Percentiles rank a stretch among this genome's conserved stretches.
Conservation (phyloP, 2,797 vertebrate genomes). For the Trichosurus vulpecula region DNA sequence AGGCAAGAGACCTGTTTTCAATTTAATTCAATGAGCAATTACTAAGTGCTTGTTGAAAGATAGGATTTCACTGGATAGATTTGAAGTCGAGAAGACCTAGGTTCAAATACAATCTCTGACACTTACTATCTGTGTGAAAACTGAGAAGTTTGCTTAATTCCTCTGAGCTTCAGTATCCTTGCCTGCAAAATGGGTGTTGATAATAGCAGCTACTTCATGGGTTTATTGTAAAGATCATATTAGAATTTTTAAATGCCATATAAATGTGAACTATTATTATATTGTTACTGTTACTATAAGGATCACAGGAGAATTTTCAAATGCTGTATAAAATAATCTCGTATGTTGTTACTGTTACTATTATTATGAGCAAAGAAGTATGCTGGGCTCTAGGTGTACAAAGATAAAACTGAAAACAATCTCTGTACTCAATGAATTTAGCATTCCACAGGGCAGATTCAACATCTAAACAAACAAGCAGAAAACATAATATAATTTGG, state of each 20-base stretch:
- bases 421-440: neutral
- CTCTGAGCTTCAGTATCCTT: neutral
- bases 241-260: neutral
- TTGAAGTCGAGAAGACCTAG: neutral
- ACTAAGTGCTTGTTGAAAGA: neutral
- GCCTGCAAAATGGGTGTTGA: neutral
- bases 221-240: neutral
- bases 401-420: neutral
- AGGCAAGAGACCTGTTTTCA: neutral
- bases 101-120: neutral
- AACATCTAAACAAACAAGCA: neutral
- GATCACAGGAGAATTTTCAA: constrained; percentile 11
- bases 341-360: neutral
- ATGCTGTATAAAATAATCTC: neutral
- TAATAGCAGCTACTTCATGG: constrained; percentile 11
- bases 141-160: neutral
- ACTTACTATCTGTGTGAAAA: neutral
- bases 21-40: neutral
- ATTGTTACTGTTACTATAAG: neutral
- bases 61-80: neutral
- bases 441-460: neutral
- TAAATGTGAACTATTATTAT: constrained; percentile 14
- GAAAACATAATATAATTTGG: neutral
- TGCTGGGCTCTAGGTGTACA: neutral
- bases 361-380: neutral